Percentiles rank a stretch among this genome's conserved stretches.
Conservation (phyloP, 2,797 vertebrate species). For the Distichodus sexfasciatus region DNA sequence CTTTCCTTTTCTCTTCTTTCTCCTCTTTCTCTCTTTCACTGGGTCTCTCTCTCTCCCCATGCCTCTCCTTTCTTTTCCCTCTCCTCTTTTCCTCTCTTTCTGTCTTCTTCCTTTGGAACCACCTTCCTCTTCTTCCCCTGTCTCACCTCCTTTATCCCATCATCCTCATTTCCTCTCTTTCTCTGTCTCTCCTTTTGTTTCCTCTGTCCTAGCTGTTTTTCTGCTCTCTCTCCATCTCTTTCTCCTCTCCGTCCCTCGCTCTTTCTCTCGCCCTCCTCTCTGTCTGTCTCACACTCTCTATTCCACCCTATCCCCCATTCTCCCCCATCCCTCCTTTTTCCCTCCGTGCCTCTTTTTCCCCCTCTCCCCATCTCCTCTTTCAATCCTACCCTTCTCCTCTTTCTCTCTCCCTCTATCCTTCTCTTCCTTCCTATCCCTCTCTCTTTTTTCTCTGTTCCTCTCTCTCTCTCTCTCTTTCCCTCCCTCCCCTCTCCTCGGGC, state of each 20-base stretch:
- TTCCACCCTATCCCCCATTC: neutral
- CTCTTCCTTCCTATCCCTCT: conserved; percentile 42
- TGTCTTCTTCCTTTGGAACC: no score
- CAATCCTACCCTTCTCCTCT: conserved; percentile 14
- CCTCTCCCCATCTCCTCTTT: neutral
- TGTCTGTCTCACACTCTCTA: conserved; percentile 15
- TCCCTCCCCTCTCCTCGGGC: conserved; percentile 36
- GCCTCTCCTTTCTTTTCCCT: conserved; percentile 43
- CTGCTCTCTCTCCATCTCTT: no score
- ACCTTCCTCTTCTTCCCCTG: no score
- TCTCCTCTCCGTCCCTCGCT: no score
- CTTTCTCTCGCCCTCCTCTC: neutral
- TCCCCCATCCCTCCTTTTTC: neutral
- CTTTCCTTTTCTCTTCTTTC: neutral
- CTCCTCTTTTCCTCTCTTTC: no score
- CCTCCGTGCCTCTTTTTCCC: neutral
- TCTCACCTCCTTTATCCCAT: neutral
- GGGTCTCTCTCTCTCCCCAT: neutral
- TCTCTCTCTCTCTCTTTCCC: conserved; percentile 11
- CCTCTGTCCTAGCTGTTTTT: no score
- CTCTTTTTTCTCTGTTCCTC: conserved; percentile 18
- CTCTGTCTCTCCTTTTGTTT: conserved; percentile 41
- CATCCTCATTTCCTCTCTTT: conserved; percentile 23
- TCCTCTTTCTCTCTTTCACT: conserved; percentile 9
- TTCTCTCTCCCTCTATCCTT: neutral